Conservation (phyloP, 2,113 vertebrate species). For the Enhydra lutris region DNA sequence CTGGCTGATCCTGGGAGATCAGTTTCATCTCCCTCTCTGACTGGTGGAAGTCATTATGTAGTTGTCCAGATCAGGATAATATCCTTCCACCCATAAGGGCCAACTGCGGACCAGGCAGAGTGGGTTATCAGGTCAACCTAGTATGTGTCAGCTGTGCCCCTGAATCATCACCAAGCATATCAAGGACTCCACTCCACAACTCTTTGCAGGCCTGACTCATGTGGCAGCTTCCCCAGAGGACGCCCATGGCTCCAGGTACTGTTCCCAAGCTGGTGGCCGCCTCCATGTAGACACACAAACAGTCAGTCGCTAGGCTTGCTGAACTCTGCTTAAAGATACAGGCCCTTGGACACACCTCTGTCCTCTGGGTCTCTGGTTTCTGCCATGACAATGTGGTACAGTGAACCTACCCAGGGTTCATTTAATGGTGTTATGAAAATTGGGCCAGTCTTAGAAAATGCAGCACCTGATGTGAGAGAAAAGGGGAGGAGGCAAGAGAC, state of each 20-base stretch:
- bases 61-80: background rate
- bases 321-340: background rate
- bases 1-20: background rate
- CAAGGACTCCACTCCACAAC: background rate
- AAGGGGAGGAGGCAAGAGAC: background rate
- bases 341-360: background rate
- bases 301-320: background rate
- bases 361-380: accelerated
- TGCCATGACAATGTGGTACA: background rate
- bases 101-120: background rate
- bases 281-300: background rate
- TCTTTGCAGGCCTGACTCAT: constrained; percentile 36
- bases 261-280: constrained; percentile 31
- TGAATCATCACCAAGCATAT: constrained; percentile 4
- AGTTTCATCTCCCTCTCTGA: background rate
- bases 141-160: background rate
- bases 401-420: background rate
- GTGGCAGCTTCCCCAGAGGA: constrained; percentile 59
- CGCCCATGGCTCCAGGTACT: constrained; percentile 19
- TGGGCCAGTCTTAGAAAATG: background rate
- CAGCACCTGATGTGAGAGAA: background rate
- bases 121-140: background rate
- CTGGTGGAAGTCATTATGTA: background rate
- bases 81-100: background rate
- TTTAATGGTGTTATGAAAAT: background rate